phyloP scores from a whole-genome alignment of 2,113 vertebrate species.

The Hemiprocne comata region DNA sequence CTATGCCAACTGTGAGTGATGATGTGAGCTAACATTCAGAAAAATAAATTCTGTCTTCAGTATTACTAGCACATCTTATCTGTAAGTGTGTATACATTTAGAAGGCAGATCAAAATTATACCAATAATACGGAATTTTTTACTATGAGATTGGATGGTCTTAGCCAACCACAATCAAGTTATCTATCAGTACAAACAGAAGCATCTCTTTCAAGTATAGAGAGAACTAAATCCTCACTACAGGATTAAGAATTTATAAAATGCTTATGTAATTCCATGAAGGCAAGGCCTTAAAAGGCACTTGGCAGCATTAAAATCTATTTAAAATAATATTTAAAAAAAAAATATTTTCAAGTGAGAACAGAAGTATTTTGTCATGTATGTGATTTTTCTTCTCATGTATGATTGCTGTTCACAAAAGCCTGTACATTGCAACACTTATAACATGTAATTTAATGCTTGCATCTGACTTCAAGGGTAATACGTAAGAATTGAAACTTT shows the following conservation, averaged over 20 bases:
- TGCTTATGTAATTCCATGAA: not conserved
- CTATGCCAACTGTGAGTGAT: not conserved
- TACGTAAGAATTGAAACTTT: not conserved
- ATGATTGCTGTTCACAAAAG: not conserved
- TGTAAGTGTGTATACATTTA: not conserved
- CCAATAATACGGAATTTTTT: not conserved
- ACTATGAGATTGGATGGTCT: not conserved
- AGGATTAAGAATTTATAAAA: not conserved
- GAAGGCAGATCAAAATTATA: conserved; percentile 2
- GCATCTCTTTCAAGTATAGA: not conserved
- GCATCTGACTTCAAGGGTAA: not conserved
- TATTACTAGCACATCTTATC: not conserved
- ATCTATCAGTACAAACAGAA: not conserved
- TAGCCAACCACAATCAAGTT: not conserved
- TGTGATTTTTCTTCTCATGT: not conserved
- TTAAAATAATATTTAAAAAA: not conserved
- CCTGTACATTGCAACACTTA: not conserved
- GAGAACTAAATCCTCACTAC: not conserved
- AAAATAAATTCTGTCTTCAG: not conserved
- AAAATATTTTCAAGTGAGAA: not conserved
- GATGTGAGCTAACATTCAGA: not conserved
- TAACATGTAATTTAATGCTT: not conserved
- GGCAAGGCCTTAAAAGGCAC: not conserved
- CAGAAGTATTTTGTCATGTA: not conserved
- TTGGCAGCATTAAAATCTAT: not conserved